phyloP scores from a whole-genome alignment of 2,888 invertebrate species.

The Hirtodrosophila cameraria region DNA sequence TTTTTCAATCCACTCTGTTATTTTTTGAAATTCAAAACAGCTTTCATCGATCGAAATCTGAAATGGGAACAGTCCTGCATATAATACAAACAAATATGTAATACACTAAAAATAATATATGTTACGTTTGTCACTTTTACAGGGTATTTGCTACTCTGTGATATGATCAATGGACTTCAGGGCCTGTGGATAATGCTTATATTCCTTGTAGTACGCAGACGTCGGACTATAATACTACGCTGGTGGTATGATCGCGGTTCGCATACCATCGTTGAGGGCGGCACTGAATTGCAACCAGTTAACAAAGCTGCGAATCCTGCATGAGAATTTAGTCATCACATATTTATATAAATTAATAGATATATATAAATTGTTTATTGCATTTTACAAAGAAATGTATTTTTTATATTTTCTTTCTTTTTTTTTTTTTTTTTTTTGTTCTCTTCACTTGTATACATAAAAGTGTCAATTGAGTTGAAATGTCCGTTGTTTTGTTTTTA shows the following conservation, averaged over 20 bases:
- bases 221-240: constrained; percentile 79
- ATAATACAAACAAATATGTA: neutral
- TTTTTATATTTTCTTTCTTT: constrained; percentile 30
- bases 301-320: constrained; percentile 51
- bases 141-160: constrained; percentile 86
- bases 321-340: constrained; percentile 35
- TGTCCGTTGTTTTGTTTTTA: no score
- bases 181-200: constrained; percentile 88
- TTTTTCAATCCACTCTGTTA: no score
- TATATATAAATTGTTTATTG: constrained; percentile 74
- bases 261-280: constrained; percentile 70
- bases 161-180: constrained; percentile 89
- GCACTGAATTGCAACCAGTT: constrained; percentile 62
- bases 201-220: constrained; percentile 85
- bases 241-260: constrained; percentile 84
- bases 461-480: constrained; percentile 55
- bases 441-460: constrained; percentile 51
- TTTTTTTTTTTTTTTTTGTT: constrained; percentile 30
- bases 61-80: no score
- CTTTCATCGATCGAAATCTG: no score
- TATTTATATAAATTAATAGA: constrained; percentile 14
- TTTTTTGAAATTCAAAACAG: no score
- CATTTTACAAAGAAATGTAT: constrained; percentile 62
- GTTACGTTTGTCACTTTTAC: constrained; percentile 28
- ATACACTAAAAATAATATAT: neutral